Conservation (phyloP, 2,888 invertebrate genomes). For the Cerastis rubricosa region DNA sequence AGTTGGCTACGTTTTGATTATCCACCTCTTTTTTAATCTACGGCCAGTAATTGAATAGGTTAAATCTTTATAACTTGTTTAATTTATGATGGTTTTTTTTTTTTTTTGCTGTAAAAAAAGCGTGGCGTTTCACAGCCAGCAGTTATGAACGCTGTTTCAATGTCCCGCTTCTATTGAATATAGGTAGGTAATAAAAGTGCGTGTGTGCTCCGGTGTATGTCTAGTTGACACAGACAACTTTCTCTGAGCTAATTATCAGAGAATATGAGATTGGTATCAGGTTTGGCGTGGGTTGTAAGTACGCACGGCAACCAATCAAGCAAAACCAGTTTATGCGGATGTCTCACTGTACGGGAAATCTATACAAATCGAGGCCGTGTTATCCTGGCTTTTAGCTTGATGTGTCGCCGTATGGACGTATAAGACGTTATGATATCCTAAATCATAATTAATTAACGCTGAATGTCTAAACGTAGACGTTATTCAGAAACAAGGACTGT, state of each 20-base stretch:
- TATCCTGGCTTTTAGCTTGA: too few species aligned
- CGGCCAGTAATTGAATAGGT: constrained; percentile 30
- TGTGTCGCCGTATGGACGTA: too few species aligned
- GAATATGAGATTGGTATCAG: neutral
- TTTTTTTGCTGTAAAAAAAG: neutral
- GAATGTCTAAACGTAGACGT: neutral
- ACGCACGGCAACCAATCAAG: too few species aligned
- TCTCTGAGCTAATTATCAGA: neutral
- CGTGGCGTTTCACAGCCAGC: neutral
- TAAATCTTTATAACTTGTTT: constrained; percentile 29
- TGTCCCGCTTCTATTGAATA: neutral
- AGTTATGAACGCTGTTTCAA: constrained; percentile 5
- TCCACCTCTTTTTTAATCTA: constrained; percentile 42
- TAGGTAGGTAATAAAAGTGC: neutral
- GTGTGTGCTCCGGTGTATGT: neutral
- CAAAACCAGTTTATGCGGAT: too few species aligned
- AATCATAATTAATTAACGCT: constrained; percentile 1
- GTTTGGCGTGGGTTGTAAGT: constrained; percentile 4
- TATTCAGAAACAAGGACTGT: neutral
- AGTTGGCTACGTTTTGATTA: constrained; percentile 60
- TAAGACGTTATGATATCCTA: neutral
- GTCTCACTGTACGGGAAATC: too few species aligned
- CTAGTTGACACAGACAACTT: neutral
- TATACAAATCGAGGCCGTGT: too few species aligned
- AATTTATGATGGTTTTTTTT: constrained; percentile 6